Percentiles rank a stretch among this genome's conserved stretches.
These are phyloP conservation scores for Corythaixoides concolor DNA, from an alignment of 2,113 vertebrate genomes.

Conservation along the genomic window DNA sequence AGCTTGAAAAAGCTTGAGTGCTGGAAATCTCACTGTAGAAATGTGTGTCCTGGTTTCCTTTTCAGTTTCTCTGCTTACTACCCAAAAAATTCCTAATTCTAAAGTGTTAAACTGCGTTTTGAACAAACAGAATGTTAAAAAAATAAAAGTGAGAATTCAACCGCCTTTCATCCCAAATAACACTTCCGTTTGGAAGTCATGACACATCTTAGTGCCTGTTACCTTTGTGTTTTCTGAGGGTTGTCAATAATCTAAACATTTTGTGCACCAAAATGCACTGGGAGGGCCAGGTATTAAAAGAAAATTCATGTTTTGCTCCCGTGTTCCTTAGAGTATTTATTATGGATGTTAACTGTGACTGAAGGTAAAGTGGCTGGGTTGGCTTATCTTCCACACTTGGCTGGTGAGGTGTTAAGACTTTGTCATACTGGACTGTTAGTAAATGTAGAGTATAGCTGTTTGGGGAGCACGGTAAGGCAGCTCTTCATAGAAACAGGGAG, in stretches of 20 bases:
- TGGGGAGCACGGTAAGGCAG: neutral
- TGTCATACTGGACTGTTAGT: neutral
- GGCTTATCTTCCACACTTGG: neutral
- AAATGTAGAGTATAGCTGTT: neutral
- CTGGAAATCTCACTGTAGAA: neutral
- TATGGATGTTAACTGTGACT: neutral
- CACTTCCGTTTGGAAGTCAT: neutral
- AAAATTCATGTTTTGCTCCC: neutral
- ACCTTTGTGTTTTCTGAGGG: neutral
- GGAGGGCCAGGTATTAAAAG: neutral
- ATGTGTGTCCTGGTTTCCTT: neutral
- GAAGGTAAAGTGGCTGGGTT: neutral
- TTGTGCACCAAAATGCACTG: neutral
- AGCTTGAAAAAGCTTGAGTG: neutral
- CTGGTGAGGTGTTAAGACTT: neutral
- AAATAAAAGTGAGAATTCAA: neutral
- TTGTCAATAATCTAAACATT: neutral
- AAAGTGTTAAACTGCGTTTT: conserved; percentile 1
- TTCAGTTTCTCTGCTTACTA: neutral
- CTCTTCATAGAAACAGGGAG: neutral
- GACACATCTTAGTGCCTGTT: neutral
- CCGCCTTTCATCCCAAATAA: neutral
- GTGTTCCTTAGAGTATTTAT: neutral
- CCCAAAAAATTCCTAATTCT: neutral
- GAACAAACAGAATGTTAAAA: neutral